A percentile compares a stretch with the other conserved stretches of the same genome.
Conservation (phyloP, 2,888 invertebrate genomes). For the Eristalis intricaria region DNA sequence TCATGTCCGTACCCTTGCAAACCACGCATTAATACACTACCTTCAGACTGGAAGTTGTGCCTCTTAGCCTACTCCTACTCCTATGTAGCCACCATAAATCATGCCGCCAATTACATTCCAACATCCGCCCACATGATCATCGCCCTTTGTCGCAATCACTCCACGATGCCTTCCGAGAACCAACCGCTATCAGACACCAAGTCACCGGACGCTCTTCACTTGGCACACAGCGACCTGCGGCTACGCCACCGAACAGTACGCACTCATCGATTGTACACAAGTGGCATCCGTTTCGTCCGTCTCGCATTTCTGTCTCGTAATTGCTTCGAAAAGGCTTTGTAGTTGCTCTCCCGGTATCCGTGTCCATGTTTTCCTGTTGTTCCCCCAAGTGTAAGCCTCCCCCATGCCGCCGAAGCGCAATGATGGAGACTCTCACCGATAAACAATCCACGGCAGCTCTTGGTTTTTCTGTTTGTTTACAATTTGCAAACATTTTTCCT, state of each 20-base stretch:
- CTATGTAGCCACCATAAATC: too few relatives aligned
- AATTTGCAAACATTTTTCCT: slow-evolving; percentile 70
- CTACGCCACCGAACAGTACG: neutral
- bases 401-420: neutral
- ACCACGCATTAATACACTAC: too few relatives aligned
- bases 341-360: slow-evolving; percentile 33
- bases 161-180: too few relatives aligned
- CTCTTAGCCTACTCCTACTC: too few relatives aligned
- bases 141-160: too few relatives aligned
- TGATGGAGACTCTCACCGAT: slow-evolving; percentile 30
- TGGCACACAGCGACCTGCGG: neutral
- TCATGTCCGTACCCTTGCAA: too few relatives aligned
- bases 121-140: too few relatives aligned
- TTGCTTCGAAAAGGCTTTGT: slow-evolving; percentile 53
- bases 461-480: slow-evolving; percentile 65
- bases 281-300: slow-evolving; percentile 39
- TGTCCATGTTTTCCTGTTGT: slow-evolving; percentile 7
- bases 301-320: slow-evolving; percentile 54
- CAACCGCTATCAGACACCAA: too few relatives aligned
- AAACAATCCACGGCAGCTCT: slow-evolving; percentile 55
- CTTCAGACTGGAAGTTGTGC: too few relatives aligned
- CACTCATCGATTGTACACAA: slow-evolving; percentile 55
- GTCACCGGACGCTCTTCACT: neutral
- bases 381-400: neutral
- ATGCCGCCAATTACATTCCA: too few relatives aligned